Evolutionary conservation across 2,888 invertebrate genomes (phyloP), one percentile per base, ranked within the genome.

Genomic region (Lasioglossum villosulum): DNA sequence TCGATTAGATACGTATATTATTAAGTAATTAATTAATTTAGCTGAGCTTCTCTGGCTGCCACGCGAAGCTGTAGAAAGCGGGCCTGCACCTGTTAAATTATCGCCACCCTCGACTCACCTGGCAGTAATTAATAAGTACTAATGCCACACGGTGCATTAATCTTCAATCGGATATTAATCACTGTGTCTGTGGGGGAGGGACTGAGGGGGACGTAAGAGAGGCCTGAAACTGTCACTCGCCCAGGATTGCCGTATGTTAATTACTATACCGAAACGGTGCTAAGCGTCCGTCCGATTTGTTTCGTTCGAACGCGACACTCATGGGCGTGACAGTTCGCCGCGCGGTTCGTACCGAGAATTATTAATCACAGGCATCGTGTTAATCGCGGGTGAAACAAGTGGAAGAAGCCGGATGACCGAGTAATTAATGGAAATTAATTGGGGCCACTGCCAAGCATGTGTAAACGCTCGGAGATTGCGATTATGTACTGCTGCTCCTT

Each of bases 41-140:
- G 89, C 90, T 91, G 89, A 4, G 85, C 89, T 91, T 88, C 83
- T 80, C 88, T 90, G 88, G 86, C 92, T 91, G 91, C 85, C 82
- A 86, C 88, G 87, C 83, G 89, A 93, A 94, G 94, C 94, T 94
- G 93, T 91, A 90, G 93, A 86, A 94, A 94, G 94, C 94, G 86
- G 90, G 92, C 94, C 94, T 87, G 92, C 94, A 94, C 94, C 94
- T 91, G 94, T 91, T 90, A 91, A 82, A 86, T 76, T 79, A 68
- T 81, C 56, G 82, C 89, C 90, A 88, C 92, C 92, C 90, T 90
- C 86, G 88, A 91, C 91, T 91, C 88, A 93, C 91, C 91, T 92
- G 92, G 92, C 93, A 92, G 93, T 92, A 90, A 90, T 88, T 90
- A 84, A 84, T 76, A 78, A 86, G 82, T 48, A 85, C 85, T 81